Evolutionary conservation across 2,113 vertebrate genomes (phyloP), one percentile per base, ranked within the genome.

Genomic region (Pachypanchax playfairii): DNA sequence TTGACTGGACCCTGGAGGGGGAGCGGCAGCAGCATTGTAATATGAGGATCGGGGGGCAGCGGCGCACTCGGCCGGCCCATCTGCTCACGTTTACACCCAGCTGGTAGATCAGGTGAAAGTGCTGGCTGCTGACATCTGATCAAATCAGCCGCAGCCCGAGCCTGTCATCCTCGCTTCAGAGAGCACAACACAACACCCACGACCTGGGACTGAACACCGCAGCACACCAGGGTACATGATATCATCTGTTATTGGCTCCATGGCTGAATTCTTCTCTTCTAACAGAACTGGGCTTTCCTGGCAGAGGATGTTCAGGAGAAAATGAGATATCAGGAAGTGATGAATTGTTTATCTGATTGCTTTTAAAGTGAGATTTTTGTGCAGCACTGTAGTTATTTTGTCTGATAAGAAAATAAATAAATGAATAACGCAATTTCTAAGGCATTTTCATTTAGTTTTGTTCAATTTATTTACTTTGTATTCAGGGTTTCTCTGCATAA

Each of bases 51-150:
- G 35, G 26, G 58, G 11, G 47, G 49, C 36, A 36, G 68, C 50
- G 52, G 79, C 80, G 68, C 74, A 42, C 67, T 73, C 73, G 82
- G 80, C 82, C 75, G 71, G 74, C 74, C 91, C 91, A 91, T 92
- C 91, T 92, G 91, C 85, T 90, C 85, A 49, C 87, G 88, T 88
- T 90, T 82, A 82, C 80, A 80, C 79, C 87, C 85, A 90, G 82
- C 88, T 88, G 88, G 82, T 83, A 79, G 83, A 86, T 88, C 89
- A 91, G 90, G 89, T 91, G 87, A 92, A 81, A 77, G 87, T 73
- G 82, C 81, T 84, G 79, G 83, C 85, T 84, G 82, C 77, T 82
- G 83, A 84, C 83, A 86, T 87, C 47, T 75, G 83, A 87, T 84
- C 74, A 76, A 59, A 81, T 83, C 83, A 71, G 77, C 57, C 69